Base-by-base conservation (phyloP, 1,140 invertebrate genomes). In the Solenopsis invicta region DNA sequence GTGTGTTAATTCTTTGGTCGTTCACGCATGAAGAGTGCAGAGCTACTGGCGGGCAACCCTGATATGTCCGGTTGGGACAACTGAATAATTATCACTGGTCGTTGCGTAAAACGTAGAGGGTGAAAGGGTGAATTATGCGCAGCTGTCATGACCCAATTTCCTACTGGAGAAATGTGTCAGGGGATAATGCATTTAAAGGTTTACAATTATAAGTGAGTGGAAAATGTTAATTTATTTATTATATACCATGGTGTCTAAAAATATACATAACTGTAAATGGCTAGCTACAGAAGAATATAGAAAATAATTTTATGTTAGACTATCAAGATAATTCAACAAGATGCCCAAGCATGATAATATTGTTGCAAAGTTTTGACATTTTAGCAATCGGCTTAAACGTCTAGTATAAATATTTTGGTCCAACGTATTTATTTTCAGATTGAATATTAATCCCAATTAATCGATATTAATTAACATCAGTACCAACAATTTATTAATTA, bases 1-100 rank as follows among this genome's bases (percentile, higher is more conserved):
- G 69, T 52, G 56, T 52, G 37, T 24, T 84, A 56, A 85, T 87
- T 85, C 86, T 87, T 87, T 82, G 72, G 29, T 82, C 76, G 54
- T 71, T 86, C 76, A 84, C 89, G 89, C 89, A 75, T 76, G 76
- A 41, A 52, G 52, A 75, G 48, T 71, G 48, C 37, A 13, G 34
- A 16, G 69, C 54, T 84, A 52, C 24, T 24, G 37, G 29, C 13
- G 9, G 52, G 29, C 13, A 59, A 56, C 61, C 13, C 61, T 48
- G 76, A 50, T 71, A 71, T 45, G 37, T 37, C 18, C 69, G 41
- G 16, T 18, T 62, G 41, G n/a, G 54, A 80, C 29, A 21, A 72
- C 54, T 37, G 62, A 21, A 54, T 37, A 41, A 24, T 10, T 54
- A 62, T 75, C 41, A 24, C n/a, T 77, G 16, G 21, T 67, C 41